Evolutionary conservation across 1,140 invertebrate species (phyloP), one percentile per base, ranked within the genome.

Genomic region (Leptopilina boulardi): DNA sequence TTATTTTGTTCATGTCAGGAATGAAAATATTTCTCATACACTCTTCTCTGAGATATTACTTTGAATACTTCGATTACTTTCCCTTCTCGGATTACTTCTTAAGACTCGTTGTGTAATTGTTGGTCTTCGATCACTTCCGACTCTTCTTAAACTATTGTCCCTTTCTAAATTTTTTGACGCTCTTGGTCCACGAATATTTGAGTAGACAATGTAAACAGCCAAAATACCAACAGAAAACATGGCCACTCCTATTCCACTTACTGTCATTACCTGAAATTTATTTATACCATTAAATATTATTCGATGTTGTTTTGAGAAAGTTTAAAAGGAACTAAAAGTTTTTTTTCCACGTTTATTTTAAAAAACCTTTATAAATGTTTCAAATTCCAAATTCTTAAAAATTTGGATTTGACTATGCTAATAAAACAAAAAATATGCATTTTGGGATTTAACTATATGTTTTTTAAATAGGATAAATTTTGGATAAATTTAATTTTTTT

Each of bases 191-290:
- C 87, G 84, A 54, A 91, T 87, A 75, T 91, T 91, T 5, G 83
- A 81, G n/a, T 87, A 83, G 0, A 91, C 82, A 26, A 90, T 75
- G 38, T 91, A 90, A 3, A 91, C 89, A 0, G 90, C 90, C 6
- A 89, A 71, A 34, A 87, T 87, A 3, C 89, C 90, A 4, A 91
- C 78, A 2, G 87, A 76, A 71, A 90, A 91, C 89, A 90, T 90
- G 0, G 85, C 85, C 0, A 90, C 81, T 8, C 90, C 90, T 9
- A 91, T 86, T 13, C 88, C 88, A 47, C 88, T 85, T 11, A 91
- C 87, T 1, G 87, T 89, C 8, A 82, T 85, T 0, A 91, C 84
- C 90, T 91, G 66, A 23, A 79, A 79, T 21, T 38, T 66, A 51
- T 30, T 34, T n/a, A 4, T 3, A 34, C 9, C 23, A 0, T 42